Conservation (phyloP, 30 jellyfish, hydroid and myxozoan genomes). For the Aurelia aurita region DNA sequence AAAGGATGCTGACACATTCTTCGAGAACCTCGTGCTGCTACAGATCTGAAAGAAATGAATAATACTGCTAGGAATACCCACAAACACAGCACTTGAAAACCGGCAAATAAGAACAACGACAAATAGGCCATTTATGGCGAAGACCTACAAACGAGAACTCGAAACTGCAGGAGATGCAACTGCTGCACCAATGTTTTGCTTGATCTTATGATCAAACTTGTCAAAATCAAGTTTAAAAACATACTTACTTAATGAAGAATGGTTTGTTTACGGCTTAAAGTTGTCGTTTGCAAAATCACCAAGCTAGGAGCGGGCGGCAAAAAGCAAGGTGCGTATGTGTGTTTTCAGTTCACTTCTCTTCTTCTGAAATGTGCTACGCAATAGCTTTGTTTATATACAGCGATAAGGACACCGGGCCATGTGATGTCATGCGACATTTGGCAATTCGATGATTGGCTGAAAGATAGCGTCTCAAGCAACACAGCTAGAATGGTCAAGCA, state of each 20-base stretch:
- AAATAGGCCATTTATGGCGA: conserved; percentile 24
- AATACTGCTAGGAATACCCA: not conserved
- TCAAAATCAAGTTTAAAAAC: not conserved
- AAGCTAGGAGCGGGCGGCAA: conserved; percentile 16
- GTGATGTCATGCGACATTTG: conserved; percentile 67
- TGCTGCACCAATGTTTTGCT: not conserved
- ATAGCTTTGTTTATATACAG: conserved; percentile 66
- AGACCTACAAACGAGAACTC: not conserved
- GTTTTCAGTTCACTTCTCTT: conserved; percentile 45
- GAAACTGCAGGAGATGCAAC: not conserved
- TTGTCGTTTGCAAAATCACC: not conserved
- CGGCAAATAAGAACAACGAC: not conserved
- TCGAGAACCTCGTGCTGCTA: not conserved
- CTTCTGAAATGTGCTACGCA: conserved; percentile 78
- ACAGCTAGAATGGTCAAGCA: too few relatives aligned
- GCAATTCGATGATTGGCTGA: conserved; percentile 39
- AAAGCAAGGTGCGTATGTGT: conserved; percentile 41
- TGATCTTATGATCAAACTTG: not conserved
- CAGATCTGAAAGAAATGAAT: conserved; percentile 1
- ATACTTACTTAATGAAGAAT: not conserved
- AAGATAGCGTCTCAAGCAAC: not conserved
- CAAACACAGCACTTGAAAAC: not conserved
- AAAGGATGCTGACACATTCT: conserved; percentile 40
- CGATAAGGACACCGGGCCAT: conserved; percentile 62
- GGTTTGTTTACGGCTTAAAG: not conserved